Evolutionary conservation across 2,888 invertebrate species (phyloP).

Genomic region (Arctia plantaginis): DNA sequence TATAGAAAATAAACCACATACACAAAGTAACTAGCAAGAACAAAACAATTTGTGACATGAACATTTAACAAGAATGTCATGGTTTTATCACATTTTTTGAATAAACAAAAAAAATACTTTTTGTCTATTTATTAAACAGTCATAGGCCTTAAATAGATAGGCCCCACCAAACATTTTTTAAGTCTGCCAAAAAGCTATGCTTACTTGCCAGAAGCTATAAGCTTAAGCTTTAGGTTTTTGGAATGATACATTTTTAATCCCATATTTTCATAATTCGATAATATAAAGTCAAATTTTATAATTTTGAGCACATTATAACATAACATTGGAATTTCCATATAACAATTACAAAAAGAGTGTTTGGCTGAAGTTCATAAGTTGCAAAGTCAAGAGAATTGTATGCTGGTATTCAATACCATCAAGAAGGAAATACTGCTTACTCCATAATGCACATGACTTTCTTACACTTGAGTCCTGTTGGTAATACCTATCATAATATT

Average conservation of each 20-base stretch:
- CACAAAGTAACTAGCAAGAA: slow-evolving; percentile 45
- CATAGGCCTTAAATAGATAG: slow-evolving; percentile 42
- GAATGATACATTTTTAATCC: slow-evolving; percentile 59
- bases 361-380: slow-evolving; percentile 10
- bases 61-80: slow-evolving; percentile 54
- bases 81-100: slow-evolving; percentile 52
- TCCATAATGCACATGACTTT: background rate
- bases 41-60: slow-evolving; percentile 55
- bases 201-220: slow-evolving; percentile 38
- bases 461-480: slow-evolving; percentile 3
- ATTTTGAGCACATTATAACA: slow-evolving; percentile 26
- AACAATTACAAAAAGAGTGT: slow-evolving; percentile 9
- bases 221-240: slow-evolving; percentile 29
- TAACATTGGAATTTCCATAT: slow-evolving; percentile 8
- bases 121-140: slow-evolving; percentile 23
- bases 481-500: background rate
- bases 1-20: slow-evolving; percentile 46
- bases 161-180: slow-evolving; percentile 24
- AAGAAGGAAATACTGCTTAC: slow-evolving; percentile 23
- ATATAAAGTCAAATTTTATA: slow-evolving; percentile 11
- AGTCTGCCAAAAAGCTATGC: slow-evolving; percentile 34
- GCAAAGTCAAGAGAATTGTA: slow-evolving; percentile 27
- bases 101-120: slow-evolving; percentile 27
- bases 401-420: slow-evolving; percentile 43
- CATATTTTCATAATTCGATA: slow-evolving; percentile 23